A percentile compares a stretch with the other conserved stretches of the same genome.
Evolutionary conservation across 2,888 invertebrate genomes (phyloP).

Genomic region (Stramonita haemastoma): DNA sequence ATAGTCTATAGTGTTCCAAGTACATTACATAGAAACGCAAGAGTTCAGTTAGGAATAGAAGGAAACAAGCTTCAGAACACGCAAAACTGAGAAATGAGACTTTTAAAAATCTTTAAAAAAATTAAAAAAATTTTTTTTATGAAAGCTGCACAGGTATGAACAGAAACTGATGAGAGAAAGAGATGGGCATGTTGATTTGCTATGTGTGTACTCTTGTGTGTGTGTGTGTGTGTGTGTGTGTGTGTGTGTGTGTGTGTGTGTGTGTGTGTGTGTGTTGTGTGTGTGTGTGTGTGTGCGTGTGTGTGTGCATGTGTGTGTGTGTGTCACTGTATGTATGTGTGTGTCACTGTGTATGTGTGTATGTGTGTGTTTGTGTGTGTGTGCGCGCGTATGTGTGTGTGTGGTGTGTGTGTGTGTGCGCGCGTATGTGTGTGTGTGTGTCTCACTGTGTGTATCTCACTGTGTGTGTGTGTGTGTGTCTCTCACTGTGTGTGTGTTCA

Average conservation of each 20-base stretch:
- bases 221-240: conserved; percentile 6
- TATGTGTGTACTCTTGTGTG: not conserved
- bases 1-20: no score
- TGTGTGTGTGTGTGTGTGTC: not conserved
- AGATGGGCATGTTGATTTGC: no score
- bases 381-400: not conserved
- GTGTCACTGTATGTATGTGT: not conserved
- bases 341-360: not conserved
- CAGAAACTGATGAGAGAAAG: no score
- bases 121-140: no score
- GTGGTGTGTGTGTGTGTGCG: not conserved
- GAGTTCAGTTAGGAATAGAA: no score
- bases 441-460: not conserved
- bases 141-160: no score
- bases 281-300: conserved; percentile 16
- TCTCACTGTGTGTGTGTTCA: not conserved
- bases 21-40: no score
- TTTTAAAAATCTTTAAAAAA: no score
- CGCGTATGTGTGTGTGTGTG: not conserved
- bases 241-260: conserved; percentile 26
- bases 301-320: not conserved
- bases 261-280: not conserved
- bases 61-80: no score
- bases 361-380: not conserved
- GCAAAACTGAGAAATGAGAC: no score